Evolutionary conservation across 2,113 vertebrate species (phyloP), one percentile per base, ranked within the genome.

Genomic region (Pterocles burchelli): DNA sequence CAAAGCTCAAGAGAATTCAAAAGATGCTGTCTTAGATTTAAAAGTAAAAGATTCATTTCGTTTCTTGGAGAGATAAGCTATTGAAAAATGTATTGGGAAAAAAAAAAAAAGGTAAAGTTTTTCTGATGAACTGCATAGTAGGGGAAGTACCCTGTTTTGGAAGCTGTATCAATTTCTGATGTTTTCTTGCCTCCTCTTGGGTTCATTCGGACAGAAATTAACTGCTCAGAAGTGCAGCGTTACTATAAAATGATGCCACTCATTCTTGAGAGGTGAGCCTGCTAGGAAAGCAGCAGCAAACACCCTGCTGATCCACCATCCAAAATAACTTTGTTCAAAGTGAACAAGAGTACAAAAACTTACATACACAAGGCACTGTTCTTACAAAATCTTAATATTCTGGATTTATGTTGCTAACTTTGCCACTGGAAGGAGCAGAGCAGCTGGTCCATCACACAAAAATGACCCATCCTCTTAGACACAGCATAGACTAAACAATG

Each of bases 401-500:
- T 62, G 49, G 28, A 70, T 63, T 79, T 51, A 19, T 0, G 1
- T 28, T 62, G 45, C 52, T 91, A 71, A 63, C 18, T 79, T 67
- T 22, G 28, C 57, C 73, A 46, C 48, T 55, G 38, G 41, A 85
- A 78, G 26, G 72, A 88, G 48, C 8, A 38, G 45, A 94, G 67
- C 91, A 96, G 91, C 81, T 95, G 87, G 41, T 46, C 36, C 80
- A 46, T 88, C 85, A 82, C 74, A 94, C 29, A 66, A 66, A 46
- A 93, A 63, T 12, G 43, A 58, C 45, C 67, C 33, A 90, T 33
- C 5, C 48, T 71, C 75, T 77, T 83, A 63, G 72, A 88, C 34
- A 46, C 13, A 63, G 19, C 21, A 51, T 8, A 91, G 88, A 93
- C 92, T 90, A 95, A 88, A 93, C 94, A 96, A 79, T 22, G 80